Evolutionary conservation across 2,888 invertebrate species (phyloP), one percentile per base, ranked within the genome.

Genomic region (Lasioglossum malachurum): DNA sequence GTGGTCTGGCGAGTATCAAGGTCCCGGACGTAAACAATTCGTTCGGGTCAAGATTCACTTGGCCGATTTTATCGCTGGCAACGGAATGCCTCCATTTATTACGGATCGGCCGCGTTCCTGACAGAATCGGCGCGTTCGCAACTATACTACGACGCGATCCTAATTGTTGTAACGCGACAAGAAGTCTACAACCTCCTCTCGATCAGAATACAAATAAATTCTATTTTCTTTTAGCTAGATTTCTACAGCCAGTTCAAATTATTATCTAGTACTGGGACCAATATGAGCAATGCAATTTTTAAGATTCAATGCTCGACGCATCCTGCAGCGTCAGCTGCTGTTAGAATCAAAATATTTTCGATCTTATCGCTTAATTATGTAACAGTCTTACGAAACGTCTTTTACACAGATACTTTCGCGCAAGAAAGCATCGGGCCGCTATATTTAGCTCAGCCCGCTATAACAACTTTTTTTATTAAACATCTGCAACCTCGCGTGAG

Each of bases 1-100:
- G 85, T 84, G 84, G 75, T 85, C 85, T 85, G 85, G 84, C 41
- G 57, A 85, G 27, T 75, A 73, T 85, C 84, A 85, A 84, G 85
- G 73, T 73, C 46, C 53, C 75, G 75, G 41, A 75, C 75, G 41
- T 84, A 85, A 84, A 85, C 84, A 84, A 84, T 79, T 67, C 67
- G 85, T 80, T 85, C 67, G 72, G 84, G 84, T 84, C 76, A 84
- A 85, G 76, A 84, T 80, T 79, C 75, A 72, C 72, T 78, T 64
- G 84, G 53, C 75, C 71, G 78, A 78, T 75, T 84, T 84, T 64
- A 75, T 69, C 31, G 57, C 10, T 31, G 12, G 35, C 57, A 79
- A 84, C 67, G 71, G 46, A 76, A 79, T 74, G 5, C 23, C 14
- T 16, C 27, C 64, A 14, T 74, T 31, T 41, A 73, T 73, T 31